Conservation (phyloP, 2,888 invertebrate species). For the Stratiomys singularior region DNA sequence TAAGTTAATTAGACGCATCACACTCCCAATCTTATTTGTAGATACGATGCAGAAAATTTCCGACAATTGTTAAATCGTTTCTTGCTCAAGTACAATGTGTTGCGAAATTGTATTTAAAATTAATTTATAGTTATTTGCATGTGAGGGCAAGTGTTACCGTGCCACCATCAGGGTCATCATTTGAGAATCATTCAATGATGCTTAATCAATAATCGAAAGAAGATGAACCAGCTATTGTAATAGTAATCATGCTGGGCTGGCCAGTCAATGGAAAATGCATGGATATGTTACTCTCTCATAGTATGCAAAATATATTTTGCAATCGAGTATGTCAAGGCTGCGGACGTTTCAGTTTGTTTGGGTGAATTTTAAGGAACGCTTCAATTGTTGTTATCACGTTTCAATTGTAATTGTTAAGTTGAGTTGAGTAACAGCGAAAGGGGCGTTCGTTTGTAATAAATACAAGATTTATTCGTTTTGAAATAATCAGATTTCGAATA, state of each 20-base stretch:
- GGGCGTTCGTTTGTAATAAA: too few relatives aligned
- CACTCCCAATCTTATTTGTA: background rate
- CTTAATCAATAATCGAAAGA: constrained; percentile 37
- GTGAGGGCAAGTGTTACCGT: constrained; percentile 46
- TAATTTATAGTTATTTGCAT: constrained; percentile 43
- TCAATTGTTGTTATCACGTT: too few relatives aligned
- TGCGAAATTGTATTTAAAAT: constrained; percentile 17
- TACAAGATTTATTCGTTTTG: too few relatives aligned
- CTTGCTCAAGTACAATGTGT: background rate
- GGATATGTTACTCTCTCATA: background rate
- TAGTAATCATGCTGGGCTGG: background rate
- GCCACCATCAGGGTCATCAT: constrained; percentile 36
- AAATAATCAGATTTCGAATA: too few relatives aligned
- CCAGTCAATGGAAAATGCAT: background rate
- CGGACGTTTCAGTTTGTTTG: constrained; percentile 10
- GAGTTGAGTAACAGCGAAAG: too few relatives aligned
- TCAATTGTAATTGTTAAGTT: too few relatives aligned
- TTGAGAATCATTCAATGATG: constrained; percentile 21
- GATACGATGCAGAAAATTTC: background rate
- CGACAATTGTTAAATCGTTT: constrained; percentile 14
- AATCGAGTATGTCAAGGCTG: constrained; percentile 25
- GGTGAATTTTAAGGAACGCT: constrained; percentile 9
- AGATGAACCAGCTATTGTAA: constrained; percentile 40
- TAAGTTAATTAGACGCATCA: background rate
- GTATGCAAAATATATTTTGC: constrained; percentile 30